These are phyloP conservation scores for Microtus richardsoni DNA, from an alignment of 2,113 vertebrate species.

Conservation along the genomic window DNA sequence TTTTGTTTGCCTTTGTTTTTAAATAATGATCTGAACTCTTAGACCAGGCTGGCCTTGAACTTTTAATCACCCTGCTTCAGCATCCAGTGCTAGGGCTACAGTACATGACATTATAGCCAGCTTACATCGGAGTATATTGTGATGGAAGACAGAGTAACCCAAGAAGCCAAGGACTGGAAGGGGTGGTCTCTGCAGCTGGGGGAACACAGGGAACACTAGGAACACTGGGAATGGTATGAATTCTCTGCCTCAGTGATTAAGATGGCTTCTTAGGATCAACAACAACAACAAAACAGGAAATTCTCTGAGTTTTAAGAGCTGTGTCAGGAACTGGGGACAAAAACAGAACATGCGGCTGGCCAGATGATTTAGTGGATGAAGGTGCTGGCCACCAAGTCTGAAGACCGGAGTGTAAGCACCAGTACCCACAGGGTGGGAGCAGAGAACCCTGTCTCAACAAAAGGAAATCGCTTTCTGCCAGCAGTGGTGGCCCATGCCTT, in stretches of 20 bases:
- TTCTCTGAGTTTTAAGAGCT: slow-evolving; percentile 6
- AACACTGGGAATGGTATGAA: neutral
- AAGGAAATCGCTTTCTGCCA: neutral
- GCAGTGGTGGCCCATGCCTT: neutral
- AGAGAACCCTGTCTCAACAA: neutral
- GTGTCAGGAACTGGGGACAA: neutral
- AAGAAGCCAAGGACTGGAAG: neutral
- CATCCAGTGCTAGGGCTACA: neutral
- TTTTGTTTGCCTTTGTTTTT: neutral
- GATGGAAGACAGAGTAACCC: neutral
- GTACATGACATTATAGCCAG: neutral
- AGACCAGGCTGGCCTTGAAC: neutral
- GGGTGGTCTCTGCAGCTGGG: neutral
- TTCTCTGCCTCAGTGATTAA: neutral
- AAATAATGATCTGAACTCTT: neutral
- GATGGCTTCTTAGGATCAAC: neutral
- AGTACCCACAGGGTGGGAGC: neutral
- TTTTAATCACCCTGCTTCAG: neutral
- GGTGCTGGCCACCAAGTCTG: neutral
- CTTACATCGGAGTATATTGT: neutral
- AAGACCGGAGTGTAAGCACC: neutral
- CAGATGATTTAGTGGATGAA: neutral
- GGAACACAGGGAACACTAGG: neutral
- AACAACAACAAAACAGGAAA: neutral
- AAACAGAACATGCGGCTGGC: neutral